Conservation (phyloP, 1,140 invertebrate genomes). For the Telenomus remus region DNA sequence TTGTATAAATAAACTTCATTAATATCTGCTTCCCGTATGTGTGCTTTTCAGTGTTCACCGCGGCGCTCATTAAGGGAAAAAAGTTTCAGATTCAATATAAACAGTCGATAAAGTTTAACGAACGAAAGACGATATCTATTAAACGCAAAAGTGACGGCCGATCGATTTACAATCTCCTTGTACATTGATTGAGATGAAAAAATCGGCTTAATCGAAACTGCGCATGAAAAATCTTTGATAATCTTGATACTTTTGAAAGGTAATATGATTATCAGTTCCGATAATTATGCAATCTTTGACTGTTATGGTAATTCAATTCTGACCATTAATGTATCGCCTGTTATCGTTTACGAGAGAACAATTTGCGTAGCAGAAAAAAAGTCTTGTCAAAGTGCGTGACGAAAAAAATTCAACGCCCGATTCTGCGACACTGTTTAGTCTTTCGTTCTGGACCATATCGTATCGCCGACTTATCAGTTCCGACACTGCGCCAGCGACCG, state of each 20-base stretch:
- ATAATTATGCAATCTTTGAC: too few species aligned
- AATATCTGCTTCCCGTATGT: conserved; percentile 33
- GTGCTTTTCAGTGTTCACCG: neutral
- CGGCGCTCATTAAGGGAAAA: conserved; percentile 10
- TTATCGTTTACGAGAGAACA: neutral
- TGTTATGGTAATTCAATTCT: too few species aligned
- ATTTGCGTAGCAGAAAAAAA: conserved; percentile 10
- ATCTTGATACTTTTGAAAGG: neutral
- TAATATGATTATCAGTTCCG: too few species aligned
- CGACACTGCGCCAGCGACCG: conserved; percentile 64
- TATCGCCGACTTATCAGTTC: conserved; percentile 70
- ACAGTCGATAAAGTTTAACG: conserved; percentile 21
- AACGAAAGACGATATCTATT: conserved; percentile 20
- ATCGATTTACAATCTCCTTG: conserved; percentile 10
- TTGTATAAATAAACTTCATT: conserved; percentile 37
- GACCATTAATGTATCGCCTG: neutral
- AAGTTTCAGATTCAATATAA: conserved; percentile 7
- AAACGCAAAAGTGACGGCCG: neutral
- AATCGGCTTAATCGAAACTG: neutral
- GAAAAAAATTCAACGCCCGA: conserved; percentile 18
- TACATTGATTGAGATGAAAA: neutral
- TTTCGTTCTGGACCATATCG: conserved; percentile 67
- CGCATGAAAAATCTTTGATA: neutral
- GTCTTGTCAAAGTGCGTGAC: conserved; percentile 12
- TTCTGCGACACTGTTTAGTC: conserved; percentile 64